These are phyloP conservation scores for Lamprotornis superbus DNA, from an alignment of 2,113 vertebrate species.

Conservation along the genomic window DNA sequence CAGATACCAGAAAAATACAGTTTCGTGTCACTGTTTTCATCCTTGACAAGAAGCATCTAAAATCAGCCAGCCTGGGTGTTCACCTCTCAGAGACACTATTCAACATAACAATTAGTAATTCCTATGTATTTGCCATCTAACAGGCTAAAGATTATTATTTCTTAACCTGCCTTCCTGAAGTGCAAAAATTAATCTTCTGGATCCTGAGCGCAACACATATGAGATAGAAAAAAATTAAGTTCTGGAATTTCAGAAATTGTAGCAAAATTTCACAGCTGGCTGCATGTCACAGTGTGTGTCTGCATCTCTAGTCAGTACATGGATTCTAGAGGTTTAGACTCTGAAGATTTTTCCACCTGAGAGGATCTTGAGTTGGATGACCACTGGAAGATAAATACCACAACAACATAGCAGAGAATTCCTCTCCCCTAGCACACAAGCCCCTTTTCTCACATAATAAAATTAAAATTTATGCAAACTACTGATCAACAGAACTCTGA, in stretches of 20 bases:
- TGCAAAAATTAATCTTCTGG: background rate
- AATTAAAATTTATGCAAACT: background rate
- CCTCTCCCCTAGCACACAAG: background rate
- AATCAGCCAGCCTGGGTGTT: background rate
- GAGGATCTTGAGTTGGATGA: background rate
- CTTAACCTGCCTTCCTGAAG: background rate
- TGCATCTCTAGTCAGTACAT: background rate
- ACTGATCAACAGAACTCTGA: background rate
- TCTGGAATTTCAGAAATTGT: background rate
- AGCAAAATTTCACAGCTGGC: background rate
- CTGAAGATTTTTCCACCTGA: background rate
- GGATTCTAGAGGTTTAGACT: background rate
- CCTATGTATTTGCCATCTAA: background rate
- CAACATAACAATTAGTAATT: background rate
- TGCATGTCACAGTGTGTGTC: background rate
- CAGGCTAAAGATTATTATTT: background rate
- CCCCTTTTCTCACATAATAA: background rate
- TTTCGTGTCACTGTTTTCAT: background rate
- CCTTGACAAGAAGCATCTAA: background rate
- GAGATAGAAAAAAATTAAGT: background rate
- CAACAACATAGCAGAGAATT: background rate
- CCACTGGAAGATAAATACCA: background rate
- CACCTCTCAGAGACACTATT: background rate
- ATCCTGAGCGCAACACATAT: background rate
- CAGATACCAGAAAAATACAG: background rate